phyloP scores from a whole-genome alignment of 2,113 vertebrate species.

The Heliornis fulica region DNA sequence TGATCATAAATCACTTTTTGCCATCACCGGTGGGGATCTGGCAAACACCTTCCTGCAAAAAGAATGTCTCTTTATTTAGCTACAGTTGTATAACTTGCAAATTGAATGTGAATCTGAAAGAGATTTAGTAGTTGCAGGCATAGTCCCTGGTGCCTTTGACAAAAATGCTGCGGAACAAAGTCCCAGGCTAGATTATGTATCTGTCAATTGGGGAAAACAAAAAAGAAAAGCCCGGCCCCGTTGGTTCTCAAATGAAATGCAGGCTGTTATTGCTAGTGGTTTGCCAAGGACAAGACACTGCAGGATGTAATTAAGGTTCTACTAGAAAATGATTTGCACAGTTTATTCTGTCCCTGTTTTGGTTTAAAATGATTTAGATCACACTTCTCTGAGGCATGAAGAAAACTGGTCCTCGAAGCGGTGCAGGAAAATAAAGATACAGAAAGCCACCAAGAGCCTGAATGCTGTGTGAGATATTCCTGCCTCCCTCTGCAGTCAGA shows the following conservation, averaged over 20 bases:
- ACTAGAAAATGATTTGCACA: conserved; percentile 60
- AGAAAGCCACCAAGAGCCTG: conserved; percentile 51
- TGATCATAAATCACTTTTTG: conserved; percentile 61
- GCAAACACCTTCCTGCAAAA: conserved; percentile 63
- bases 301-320: conserved; percentile 66
- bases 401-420: conserved; percentile 60
- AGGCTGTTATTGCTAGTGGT: conserved; percentile 52
- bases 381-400: conserved; percentile 50
- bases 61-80: conserved; percentile 47
- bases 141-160: conserved; percentile 54
- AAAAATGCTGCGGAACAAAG: conserved; percentile 61
- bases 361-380: conserved; percentile 56
- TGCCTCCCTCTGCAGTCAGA: conserved; percentile 38
- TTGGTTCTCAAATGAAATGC: conserved; percentile 52
- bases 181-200: conserved; percentile 63
- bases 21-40: conserved; percentile 52
- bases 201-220: conserved; percentile 55
- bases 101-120: conserved; percentile 62
- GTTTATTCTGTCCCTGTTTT: conserved; percentile 58
- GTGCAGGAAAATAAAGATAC: conserved; percentile 57
- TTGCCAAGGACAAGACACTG: conserved; percentile 55
- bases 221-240: conserved; percentile 41
- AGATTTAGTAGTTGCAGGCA: conserved; percentile 62
- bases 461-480: conserved; percentile 26
- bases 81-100: conserved; percentile 56